These are phyloP conservation scores for Globicephala melas DNA, from an alignment of 2,113 vertebrate species.

Conservation along the genomic window DNA sequence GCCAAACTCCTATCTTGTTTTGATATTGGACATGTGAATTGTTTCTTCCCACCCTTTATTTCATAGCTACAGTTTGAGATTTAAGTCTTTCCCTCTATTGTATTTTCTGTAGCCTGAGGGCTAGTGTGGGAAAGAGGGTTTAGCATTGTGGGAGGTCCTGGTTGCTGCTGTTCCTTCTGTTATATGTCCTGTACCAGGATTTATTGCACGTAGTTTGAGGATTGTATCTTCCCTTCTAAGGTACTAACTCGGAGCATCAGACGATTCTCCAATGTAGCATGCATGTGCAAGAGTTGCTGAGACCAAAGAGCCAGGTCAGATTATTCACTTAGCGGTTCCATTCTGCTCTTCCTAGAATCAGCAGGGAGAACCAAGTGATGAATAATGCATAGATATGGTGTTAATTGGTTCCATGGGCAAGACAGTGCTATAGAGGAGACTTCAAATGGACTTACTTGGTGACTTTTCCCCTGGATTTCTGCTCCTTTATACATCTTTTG, in stretches of 20 bases:
- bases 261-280: neutral
- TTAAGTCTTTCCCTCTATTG: neutral
- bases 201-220: neutral
- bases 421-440: neutral
- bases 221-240: neutral
- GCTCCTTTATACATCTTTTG: neutral
- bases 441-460: neutral
- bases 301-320: neutral
- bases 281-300: neutral
- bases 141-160: neutral
- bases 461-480: neutral
- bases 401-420: neutral
- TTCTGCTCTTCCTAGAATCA: neutral
- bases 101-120: neutral
- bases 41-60: neutral
- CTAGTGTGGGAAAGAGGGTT: neutral
- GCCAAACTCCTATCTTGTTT: neutral
- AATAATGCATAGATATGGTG: neutral
- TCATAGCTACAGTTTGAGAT: neutral
- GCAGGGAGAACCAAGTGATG: neutral
- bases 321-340: neutral
- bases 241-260: neutral
- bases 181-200: neutral
- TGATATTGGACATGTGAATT: neutral
- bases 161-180: neutral